Percentiles rank a stretch among this genome's conserved stretches.
phyloP scores from a whole-genome alignment of 2,113 vertebrate genomes.

The Archocentrus centrarchus region DNA sequence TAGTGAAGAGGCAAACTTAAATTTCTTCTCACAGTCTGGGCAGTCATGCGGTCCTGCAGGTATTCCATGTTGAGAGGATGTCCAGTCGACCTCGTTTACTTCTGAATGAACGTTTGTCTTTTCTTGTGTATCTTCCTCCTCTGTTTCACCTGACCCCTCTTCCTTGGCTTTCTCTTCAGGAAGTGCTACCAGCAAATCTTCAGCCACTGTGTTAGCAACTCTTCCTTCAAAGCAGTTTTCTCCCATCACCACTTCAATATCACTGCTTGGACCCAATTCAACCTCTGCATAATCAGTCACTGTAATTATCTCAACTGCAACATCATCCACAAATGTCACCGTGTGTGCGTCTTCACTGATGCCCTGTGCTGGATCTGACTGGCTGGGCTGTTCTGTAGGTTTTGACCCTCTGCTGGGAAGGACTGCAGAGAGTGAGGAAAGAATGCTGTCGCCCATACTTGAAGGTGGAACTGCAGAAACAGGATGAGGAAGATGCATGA shows the following conservation, averaged over 20 bases:
- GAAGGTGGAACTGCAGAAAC: constrained; percentile 61
- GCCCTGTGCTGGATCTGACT: not conserved
- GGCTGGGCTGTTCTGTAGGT: not conserved
- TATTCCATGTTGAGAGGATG: not conserved
- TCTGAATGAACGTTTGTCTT: not conserved
- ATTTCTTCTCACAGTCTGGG: constrained; percentile 82
- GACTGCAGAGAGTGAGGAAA: constrained; percentile 60
- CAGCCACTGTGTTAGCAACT: not conserved
- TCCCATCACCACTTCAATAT: constrained; percentile 24
- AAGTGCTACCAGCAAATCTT: not conserved
- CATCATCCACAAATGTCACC: constrained; percentile 37
- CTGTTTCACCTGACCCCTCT: not conserved
- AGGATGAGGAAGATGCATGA: not conserved
- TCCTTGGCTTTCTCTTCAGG: not conserved
- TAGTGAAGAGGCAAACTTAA: constrained; percentile 84
- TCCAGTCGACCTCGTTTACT: not conserved
- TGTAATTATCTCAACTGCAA: constrained; percentile 50
- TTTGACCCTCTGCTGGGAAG: not conserved
- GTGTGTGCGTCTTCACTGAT: not conserved
- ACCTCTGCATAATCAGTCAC: constrained; percentile 70
- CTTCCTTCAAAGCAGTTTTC: constrained; percentile 29
- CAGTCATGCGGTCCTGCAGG: constrained; percentile 68
- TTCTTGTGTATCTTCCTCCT: not conserved
- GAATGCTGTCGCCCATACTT: constrained; percentile 65
- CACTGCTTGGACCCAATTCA: constrained; percentile 38